Evolutionary conservation across 2,888 invertebrate species (phyloP).

Genomic region (Mythimna vitellina): DNA sequence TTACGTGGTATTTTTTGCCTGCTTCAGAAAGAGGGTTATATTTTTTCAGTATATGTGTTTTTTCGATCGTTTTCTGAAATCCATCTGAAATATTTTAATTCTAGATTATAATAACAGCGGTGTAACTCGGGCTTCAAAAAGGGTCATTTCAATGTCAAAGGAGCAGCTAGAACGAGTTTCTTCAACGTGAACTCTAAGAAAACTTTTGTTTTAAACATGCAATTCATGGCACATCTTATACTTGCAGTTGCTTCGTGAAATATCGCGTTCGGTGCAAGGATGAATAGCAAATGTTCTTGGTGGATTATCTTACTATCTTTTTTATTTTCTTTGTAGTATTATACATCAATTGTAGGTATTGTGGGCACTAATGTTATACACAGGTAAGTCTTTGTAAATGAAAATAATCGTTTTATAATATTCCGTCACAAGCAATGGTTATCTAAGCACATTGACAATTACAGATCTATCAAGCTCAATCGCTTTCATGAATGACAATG

Average conservation of each 20-base stretch:
- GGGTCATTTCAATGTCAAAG: conserved; percentile 10
- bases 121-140: neutral
- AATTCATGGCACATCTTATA: conserved; percentile 14
- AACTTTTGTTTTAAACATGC: conserved; percentile 24
- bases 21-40: too few species aligned
- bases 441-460: too few species aligned
- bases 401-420: too few species aligned
- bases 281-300: conserved; percentile 18
- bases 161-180: neutral
- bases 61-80: neutral
- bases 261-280: neutral
- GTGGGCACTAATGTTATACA: neutral
- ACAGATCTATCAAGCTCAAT: too few species aligned
- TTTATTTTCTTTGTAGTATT: neutral
- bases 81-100: neutral
- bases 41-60: neutral
- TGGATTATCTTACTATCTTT: neutral
- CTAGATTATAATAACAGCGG: neutral
- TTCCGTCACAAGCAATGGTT: too few species aligned
- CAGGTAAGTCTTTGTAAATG: neutral
- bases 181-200: neutral
- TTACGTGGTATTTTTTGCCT: neutral
- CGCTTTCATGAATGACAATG: too few species aligned
- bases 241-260: conserved; percentile 15
- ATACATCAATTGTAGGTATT: too few species aligned